A percentile compares a stretch with the other conserved stretches of the same genome.
phyloP scores from a whole-genome alignment of 2,113 vertebrate genomes.

The Rallus limicola region DNA sequence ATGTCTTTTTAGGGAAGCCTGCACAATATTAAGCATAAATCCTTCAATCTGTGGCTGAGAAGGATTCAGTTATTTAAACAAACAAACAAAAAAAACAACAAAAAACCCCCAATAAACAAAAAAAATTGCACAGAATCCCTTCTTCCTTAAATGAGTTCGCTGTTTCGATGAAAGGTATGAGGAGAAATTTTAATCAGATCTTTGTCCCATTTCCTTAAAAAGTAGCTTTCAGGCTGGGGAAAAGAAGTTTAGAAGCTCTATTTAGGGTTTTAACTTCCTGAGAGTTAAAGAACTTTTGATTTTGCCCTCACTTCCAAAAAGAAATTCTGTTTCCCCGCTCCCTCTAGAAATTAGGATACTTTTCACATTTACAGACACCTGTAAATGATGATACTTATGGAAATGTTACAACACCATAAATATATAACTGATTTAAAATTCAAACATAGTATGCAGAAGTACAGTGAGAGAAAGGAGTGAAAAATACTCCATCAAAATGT shows the following conservation, averaged over 20 bases:
- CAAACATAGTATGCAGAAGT: not conserved
- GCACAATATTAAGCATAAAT: not conserved
- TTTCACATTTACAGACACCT: not conserved
- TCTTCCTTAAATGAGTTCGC: not conserved
- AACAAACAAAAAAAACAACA: not conserved
- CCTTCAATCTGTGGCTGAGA: not conserved
- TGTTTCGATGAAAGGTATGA: not conserved
- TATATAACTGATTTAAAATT: not conserved
- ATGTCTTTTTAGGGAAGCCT: not conserved
- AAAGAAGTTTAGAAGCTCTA: not conserved
- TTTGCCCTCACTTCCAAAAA: not conserved
- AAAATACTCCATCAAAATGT: not conserved
- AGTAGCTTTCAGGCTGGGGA: not conserved
- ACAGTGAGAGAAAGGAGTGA: not conserved
- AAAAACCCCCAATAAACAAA: not conserved
- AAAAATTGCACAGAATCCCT: not conserved
- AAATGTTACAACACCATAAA: not conserved
- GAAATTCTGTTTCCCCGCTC: not conserved
- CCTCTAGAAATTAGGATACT: not conserved
- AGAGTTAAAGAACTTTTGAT: not conserved
- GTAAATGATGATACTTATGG: not conserved
- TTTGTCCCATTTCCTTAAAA: not conserved
- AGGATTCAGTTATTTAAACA: not conserved
- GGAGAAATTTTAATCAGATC: not conserved
- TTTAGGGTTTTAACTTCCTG: not conserved